phyloP scores from a whole-genome alignment of 2,888 invertebrate genomes.

The Tachina grossa region DNA sequence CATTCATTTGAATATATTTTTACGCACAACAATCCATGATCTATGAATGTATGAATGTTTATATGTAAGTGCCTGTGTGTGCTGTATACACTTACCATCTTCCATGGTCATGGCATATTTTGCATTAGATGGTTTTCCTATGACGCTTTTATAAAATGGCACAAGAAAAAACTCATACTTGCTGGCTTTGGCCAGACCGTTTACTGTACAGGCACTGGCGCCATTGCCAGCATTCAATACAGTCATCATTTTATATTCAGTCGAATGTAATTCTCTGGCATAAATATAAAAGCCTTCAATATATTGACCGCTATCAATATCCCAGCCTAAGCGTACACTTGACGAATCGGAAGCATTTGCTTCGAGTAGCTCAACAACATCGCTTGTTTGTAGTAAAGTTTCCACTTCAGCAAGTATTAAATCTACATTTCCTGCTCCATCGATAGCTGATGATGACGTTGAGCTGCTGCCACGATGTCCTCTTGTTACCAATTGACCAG shows the following conservation, averaged over 20 bases:
- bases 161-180: conserved; percentile 96
- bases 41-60: background rate
- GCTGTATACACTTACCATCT: conserved; percentile 87
- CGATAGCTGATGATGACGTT: conserved; percentile 36
- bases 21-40: conserved; percentile 28
- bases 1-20: conserved; percentile 37
- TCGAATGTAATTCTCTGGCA: conserved; percentile 85
- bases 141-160: conserved; percentile 93
- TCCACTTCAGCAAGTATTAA: conserved; percentile 86
- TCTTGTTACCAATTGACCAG: conserved; percentile 82
- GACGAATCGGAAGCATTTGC: conserved; percentile 92
- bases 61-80: conserved; percentile 57
- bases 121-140: conserved; percentile 94
- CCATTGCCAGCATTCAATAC: conserved; percentile 86
- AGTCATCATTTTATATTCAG: conserved; percentile 88
- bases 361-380: conserved; percentile 90
- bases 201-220: conserved; percentile 89
- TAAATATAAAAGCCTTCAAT: conserved; percentile 93
- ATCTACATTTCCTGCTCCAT: conserved; percentile 73
- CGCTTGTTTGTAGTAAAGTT: conserved; percentile 87
- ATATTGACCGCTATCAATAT: conserved; percentile 89
- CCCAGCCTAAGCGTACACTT: conserved; percentile 93
- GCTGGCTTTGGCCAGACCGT: conserved; percentile 91
- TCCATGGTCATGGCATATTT: conserved; percentile 91
- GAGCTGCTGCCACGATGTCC: conserved; percentile 71